Base-by-base conservation (phyloP, 1,140 invertebrate genomes). In the Theocolax elegans region DNA sequence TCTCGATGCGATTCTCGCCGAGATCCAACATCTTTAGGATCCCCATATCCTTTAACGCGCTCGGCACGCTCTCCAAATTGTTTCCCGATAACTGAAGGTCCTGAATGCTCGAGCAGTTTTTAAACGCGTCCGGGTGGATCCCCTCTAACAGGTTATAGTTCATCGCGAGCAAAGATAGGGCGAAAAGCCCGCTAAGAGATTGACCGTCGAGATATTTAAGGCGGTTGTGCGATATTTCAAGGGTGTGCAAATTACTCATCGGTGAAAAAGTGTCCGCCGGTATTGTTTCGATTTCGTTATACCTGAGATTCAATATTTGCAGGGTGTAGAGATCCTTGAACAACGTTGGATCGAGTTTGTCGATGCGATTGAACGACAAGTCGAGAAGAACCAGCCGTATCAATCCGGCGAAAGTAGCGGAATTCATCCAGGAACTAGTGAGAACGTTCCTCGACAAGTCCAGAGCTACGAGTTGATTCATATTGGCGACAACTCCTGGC, bases 401-500 rank as follows among this genome's bases (percentile, higher is more conserved):
- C 17, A 97, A 88, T 4, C 95, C 95, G 13, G 91, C 90, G 76
- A 97, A 96, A 19, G 94, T 95, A 56, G 90, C 91, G 7, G 89
- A 87, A 76, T 92, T 92, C 15, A 95, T 91, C 94, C 92, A 96
- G 10, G 89, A 90, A 77, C 91, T 93, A 23, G 93, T 93, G 27
- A 98, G 87, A 80, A 92, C 89, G 86, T 98, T 98, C 75, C 90
- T 89, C 19, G 94, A 95, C 75, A 97, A 86, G 82, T 98, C 94
- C 51, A 98, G 84, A 1, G 93, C 90, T 75, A 94, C 89, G 65
- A 98, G 87, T 79, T 95, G 92, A 75, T 94, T 91, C 77, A 98
- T 88, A 77, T 94, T 93, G 8, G 91, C 89, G 77, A 97, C 94
- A 12, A 95, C 86, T 67, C 92, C 92, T 0, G 93, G 92, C 60